Base-by-base conservation (phyloP, 2,888 invertebrate species). In the Bugula neritina region DNA sequence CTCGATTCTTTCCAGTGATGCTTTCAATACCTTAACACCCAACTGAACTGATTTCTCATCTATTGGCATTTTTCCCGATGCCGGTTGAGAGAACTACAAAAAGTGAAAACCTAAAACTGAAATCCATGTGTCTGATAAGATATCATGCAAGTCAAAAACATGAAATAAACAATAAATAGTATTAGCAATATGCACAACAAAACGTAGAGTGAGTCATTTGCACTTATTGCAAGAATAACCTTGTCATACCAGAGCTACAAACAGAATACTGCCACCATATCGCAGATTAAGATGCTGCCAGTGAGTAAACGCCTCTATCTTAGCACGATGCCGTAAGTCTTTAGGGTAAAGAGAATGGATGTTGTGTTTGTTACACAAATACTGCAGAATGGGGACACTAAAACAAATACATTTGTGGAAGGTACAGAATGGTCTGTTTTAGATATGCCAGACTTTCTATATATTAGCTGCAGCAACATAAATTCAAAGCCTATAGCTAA, bases 271-370 rank as follows among this genome's bases (percentile, higher is more conserved):
- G 75, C 89, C 89, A 73, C 86, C 84, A 0, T 86, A 74, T 73
- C 91, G 85, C 0, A 89, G 85, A 71, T 90, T 90, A 35, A 87
- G 78, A 78, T 92, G 91, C 74, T 92, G 91, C 91, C 91, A 92
- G 79, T 90, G 89, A 74, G 91, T 84, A 80, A 89, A 83, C 81
- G 91, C 91, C 75, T 91, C 90, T 1, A 91, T 88, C 74, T 86
- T 84, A 0, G 90, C 90, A 80, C 87, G 88, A 63, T 82, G 78
- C 77, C 88, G 86, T 0, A 86, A 85, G 69, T 90, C 88, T 72
- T 83, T 85, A 0, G 91, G 91, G 78, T 90, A 91, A 87, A 87
- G 87, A 57, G 89, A 88, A 17, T 43, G 35, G 1, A 87, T 78
- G 35, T 77, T 75, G 75, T 81, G 81, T 79, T 89, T 88, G 71